Evolutionary conservation across 2,797 vertebrate genomes (phyloP).

Genomic region (Sebastolobus altivelis): DNA sequence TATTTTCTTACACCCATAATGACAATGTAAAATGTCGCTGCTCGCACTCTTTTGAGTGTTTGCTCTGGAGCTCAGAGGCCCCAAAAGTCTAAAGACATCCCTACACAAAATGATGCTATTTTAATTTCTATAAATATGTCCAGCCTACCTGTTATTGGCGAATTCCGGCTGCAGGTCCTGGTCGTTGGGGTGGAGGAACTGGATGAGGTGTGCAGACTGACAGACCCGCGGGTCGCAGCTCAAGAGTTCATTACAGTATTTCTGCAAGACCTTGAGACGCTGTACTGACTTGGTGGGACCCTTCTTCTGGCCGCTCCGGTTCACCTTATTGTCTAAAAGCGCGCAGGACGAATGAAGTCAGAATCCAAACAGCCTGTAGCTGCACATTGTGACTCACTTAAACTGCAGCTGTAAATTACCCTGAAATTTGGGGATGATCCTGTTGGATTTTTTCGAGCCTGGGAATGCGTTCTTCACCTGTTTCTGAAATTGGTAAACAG

Average conservation of each 20-base stretch:
- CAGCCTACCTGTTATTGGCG: constrained; percentile 86
- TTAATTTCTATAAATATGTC: background rate
- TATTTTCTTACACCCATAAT: too few relatives aligned
- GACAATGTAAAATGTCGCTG: background rate
- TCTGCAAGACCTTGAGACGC: constrained; percentile 85
- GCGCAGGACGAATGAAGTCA: background rate
- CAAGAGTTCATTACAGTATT: constrained; percentile 86
- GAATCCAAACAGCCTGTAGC: background rate
- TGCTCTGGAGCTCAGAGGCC: background rate
- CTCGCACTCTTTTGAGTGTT: background rate
- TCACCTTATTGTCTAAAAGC: constrained; percentile 57
- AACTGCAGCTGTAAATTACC: constrained; percentile 51
- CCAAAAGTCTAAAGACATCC: background rate
- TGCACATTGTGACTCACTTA: background rate
- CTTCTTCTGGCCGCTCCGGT: constrained; percentile 38
- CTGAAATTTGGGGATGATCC: constrained; percentile 81
- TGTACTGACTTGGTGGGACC: constrained; percentile 71
- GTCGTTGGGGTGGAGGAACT: constrained; percentile 88
- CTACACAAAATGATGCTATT: background rate
- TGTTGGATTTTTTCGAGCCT: constrained; percentile 60
- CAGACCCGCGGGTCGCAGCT: constrained; percentile 73
- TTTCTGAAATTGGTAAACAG: constrained; percentile 60
- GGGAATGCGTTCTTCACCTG: constrained; percentile 81
- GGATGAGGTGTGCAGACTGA: constrained; percentile 73
- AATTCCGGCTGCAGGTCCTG: constrained; percentile 88